Base-by-base conservation (phyloP, 64 coral and sea anemone genomes). In the Pachyseris speciosa region DNA sequence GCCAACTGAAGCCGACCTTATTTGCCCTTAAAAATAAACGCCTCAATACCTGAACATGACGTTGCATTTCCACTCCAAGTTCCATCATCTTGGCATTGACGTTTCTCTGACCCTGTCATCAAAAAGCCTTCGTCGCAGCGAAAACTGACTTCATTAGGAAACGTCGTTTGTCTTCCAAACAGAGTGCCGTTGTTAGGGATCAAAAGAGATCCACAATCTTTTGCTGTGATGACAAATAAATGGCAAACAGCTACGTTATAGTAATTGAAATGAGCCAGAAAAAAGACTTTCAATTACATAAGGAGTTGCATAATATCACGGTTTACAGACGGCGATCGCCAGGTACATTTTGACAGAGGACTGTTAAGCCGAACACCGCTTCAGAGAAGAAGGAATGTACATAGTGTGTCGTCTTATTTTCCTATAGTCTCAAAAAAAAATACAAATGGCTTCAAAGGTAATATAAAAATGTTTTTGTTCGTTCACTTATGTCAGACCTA, bases 141-240 rank as follows among this genome's bases (percentile, higher is more conserved):
- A 86, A 85, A 85, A 12, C 1, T 75, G 51, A 86, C 32, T 40
- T 15, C 64, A 28, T 85, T 85, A 8, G 86, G 86, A 75, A 77
- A 88, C 3, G 72, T 77, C 15, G 86, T 88, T 10, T 26, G 17
- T 19, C 4, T 36, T 42, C 71, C 86, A 38, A 31, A 15, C 51
- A 44, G 20, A 28, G 89, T 84, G 6, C 89, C 64, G 68, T 91
- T 91, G 37, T 30, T n/a, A 32, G 79, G 78, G 30, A 47, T 43
- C 34, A 36, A 2, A 17, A 91, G 89, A 32, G 48, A 45, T 15
- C 75, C 88, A 37, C 88, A 91, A 72, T 91, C 76, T 58, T 81
- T 83, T 1, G 88, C 88, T 91, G 61, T 28, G 27, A 32, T 16
- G n/a, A 16, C 20, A 77, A 51, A 51, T 31, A 20, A 24, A 64